Base-by-base conservation (phyloP, 2,113 vertebrate species). In the Solea solea region DNA sequence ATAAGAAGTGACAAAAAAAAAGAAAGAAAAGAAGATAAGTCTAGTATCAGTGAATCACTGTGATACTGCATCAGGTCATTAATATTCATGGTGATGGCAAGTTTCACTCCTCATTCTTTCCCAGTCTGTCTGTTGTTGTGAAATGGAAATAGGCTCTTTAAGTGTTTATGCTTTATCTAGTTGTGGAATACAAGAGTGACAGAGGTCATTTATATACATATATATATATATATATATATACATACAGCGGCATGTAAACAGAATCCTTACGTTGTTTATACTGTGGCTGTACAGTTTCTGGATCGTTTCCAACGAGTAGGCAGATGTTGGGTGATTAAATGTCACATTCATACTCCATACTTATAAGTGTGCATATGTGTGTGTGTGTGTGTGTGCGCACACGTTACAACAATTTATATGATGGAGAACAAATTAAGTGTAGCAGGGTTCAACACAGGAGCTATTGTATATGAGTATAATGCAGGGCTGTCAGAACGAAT, bases 31-130 rank as follows among this genome's bases (percentile, higher is more conserved):
- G 21, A 21, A 61, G 56, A 81, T 50, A 64, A 73, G 79, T 83
- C 67, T 21, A 65, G 67, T 69, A 76, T 77, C 70, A 64, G 61
- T 68, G 70, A 62, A 62, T 59, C 16, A 1, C 61, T 76, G 50
- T 73, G 66, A 81, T 82, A 52, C 40, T 64, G 44, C 42, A 72
- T 70, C 50, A 52, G 61, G 51, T 46, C 68, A 52, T 79, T 69
- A 16, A 14, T 16, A 45, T 34, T 28, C 15, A 40, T n/a, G 0
- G 58, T 16, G 1, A 50, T 50, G 45, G 42, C 11, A 57, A 15
- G 3, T 63, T 53, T 40, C 45, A 62, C 49, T 39, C 7, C 11
- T 65, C 44, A 55, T 51, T 9, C 16, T 9, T 48, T 52, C 0
- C n/a, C 65, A 13, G 34, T 63, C 44, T 45, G 11, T 65, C 27